Percentiles rank a stretch among this genome's conserved stretches.
Conservation (phyloP, 2,797 vertebrate species). For the Phrynocephalus vlangalii region DNA sequence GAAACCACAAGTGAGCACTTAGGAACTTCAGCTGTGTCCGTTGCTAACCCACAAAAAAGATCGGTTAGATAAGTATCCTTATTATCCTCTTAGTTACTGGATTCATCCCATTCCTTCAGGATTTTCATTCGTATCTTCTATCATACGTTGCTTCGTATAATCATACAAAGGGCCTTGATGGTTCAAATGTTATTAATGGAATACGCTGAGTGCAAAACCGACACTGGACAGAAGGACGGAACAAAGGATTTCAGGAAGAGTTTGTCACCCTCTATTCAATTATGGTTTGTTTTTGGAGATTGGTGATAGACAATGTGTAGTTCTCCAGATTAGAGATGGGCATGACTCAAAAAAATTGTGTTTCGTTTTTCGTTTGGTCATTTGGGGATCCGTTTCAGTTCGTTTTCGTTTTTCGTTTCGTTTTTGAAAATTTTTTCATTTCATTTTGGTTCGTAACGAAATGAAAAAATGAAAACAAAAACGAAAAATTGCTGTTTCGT, state of each 20-base stretch:
- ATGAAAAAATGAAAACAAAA: no score
- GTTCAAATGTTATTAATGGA: neutral
- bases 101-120: neutral
- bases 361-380: no score
- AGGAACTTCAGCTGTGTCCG: slow-evolving; percentile 41
- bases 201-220: neutral
- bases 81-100: neutral
- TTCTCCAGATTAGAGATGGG: no score
- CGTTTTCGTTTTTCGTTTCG: no score
- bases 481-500: no score
- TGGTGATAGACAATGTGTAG: neutral
- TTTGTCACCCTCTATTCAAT: neutral
- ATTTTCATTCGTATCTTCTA: neutral
- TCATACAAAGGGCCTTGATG: neutral
- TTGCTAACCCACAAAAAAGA: neutral
- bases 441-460: no score
- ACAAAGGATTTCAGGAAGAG: neutral
- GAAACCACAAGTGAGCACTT: slow-evolving; percentile 44
- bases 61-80: slow-evolving; percentile 19
- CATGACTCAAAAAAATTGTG: no score
- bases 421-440: no score
- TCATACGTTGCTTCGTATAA: neutral
- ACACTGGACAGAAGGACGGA: neutral
- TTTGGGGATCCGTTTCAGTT: no score
- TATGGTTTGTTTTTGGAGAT: neutral